phyloP scores from a whole-genome alignment of 2,113 vertebrate genomes.

The Paratilapia polleni region DNA sequence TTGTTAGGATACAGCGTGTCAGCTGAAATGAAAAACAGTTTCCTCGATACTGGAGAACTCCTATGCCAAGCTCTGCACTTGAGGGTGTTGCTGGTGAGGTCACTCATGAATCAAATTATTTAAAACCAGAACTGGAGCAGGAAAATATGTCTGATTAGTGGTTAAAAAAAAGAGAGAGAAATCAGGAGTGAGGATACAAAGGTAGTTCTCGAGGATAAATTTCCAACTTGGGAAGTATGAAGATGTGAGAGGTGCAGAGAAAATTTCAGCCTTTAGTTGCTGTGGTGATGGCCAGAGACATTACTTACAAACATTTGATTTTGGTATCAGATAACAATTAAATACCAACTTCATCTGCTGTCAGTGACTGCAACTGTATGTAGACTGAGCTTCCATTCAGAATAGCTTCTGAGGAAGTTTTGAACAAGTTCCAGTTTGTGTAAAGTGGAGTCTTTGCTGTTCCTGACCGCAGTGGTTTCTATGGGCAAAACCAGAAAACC shows the following conservation, averaged over 20 bases:
- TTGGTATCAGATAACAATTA: neutral
- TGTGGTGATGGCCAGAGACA: neutral
- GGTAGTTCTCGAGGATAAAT: neutral
- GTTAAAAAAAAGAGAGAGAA: neutral
- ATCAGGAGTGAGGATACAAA: neutral
- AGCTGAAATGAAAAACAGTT: rapidly evolving
- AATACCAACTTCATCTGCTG: neutral
- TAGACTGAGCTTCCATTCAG: neutral
- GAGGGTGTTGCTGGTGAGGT: neutral
- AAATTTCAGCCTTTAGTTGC: neutral
- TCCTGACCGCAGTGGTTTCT: conserved; percentile 18
- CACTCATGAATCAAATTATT: neutral
- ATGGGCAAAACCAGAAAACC: neutral
- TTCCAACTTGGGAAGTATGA: neutral
- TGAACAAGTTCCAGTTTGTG: neutral
- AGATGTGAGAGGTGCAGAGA: neutral
- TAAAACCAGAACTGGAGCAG: neutral
- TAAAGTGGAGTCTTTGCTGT: neutral
- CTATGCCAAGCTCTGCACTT: neutral
- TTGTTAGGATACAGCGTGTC: neutral
- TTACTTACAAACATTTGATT: neutral
- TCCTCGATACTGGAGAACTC: neutral
- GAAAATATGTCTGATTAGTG: neutral
- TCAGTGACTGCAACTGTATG: neutral
- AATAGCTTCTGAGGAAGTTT: neutral